Base-by-base conservation (phyloP, 1,140 invertebrate genomes). In the Sitophilus oryzae region DNA sequence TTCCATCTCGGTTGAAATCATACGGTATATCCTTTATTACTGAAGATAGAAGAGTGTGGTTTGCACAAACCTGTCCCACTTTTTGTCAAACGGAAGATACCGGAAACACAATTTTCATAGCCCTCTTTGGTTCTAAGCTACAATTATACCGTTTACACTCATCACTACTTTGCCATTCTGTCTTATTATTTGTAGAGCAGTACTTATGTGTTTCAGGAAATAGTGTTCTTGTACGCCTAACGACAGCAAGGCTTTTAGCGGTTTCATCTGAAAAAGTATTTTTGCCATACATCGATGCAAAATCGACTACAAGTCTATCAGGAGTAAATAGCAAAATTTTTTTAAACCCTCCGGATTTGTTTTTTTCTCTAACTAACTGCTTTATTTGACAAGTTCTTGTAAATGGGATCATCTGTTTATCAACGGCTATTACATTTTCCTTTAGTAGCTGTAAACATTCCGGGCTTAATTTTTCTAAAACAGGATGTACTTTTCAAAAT, bases 321-420 rank as follows among this genome's bases (percentile, higher is more conserved):
- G 52, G 40, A 19, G 57, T 20, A 41, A 54, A 44, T 34, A 34
- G 47, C 10, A 56, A 56, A 58, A 57, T 36, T 44, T 53, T 58
- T 42, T 60, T 41, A 30, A 49, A 19, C 18, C 51, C 40, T 16
- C 47, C 56, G 14, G 58, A 54, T 20, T 57, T 60, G 45, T 53
- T 46, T 35, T 60, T 60, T 21, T 48, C 48, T 46, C 52, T 50
- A 6, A 59, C 56, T 52, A 57, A 60, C 38, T 57, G 58, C 36
- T 57, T 60, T 21, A 60, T n/a, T 25, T 14, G 16, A 38, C 41
- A 56, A 25, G 23, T 19, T 6, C 53, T 41, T 2, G 52, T 56
- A 21, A 56, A 56, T 2, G 54, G 54, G 23, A 57, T 60, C 53
- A 60, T 57, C 52, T 60, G 58, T 52, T 60, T 49, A 34, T 60